phyloP scores from a whole-genome alignment of 2,888 invertebrate species.

The Mythimna ferrago region DNA sequence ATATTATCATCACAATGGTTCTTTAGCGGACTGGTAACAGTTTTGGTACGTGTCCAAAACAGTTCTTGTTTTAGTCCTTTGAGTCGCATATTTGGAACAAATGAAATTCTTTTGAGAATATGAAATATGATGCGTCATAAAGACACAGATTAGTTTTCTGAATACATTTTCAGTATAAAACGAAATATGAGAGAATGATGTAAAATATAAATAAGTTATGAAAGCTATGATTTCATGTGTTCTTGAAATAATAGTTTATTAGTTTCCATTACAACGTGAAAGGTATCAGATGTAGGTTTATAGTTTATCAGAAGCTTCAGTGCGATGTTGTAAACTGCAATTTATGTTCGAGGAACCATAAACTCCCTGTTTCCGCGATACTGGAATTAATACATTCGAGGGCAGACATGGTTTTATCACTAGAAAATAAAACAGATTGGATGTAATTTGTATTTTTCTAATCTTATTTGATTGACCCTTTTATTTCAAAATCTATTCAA shows the following conservation, averaged over 20 bases:
- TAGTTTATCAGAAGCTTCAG: conserved; percentile 80
- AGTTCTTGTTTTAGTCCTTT: conserved; percentile 29
- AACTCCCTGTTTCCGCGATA: conserved; percentile 69
- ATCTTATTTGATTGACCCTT: neutral
- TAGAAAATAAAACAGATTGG: conserved; percentile 8
- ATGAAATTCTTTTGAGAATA: conserved; percentile 19
- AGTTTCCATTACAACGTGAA: conserved; percentile 61
- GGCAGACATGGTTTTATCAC: conserved; percentile 21
- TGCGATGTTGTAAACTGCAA: conserved; percentile 62
- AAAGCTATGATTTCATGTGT: conserved; percentile 29
- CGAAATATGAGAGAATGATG: neutral
- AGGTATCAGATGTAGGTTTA: conserved; percentile 82
- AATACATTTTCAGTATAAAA: neutral
- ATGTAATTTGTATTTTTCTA: conserved; percentile 1
- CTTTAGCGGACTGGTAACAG: neutral
- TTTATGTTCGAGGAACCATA: conserved; percentile 73
- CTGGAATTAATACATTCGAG: conserved; percentile 59
- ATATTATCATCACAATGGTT: conserved; percentile 22
- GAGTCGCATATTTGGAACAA: conserved; percentile 8
- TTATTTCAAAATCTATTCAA: neutral
- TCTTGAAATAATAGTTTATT: conserved; percentile 51
- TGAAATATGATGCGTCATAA: neutral
- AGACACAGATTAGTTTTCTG: neutral
- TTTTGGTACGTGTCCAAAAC: conserved; percentile 38
- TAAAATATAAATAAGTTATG: conserved; percentile 9